phyloP scores from a whole-genome alignment of 1,140 invertebrate genomes.

The Lepidurus arcticus region DNA sequence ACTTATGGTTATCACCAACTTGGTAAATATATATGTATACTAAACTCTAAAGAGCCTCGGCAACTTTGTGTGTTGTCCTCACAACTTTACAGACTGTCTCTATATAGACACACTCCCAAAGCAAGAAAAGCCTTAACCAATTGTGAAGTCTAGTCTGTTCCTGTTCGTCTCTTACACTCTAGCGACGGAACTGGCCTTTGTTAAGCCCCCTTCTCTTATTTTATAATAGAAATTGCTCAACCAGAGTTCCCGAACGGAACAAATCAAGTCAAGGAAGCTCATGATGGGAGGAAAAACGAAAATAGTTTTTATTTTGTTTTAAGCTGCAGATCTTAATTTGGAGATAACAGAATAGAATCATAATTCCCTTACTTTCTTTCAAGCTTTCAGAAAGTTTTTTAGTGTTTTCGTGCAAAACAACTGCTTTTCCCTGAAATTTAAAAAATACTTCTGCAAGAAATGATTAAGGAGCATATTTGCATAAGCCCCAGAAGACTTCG shows the following conservation, averaged over 20 bases:
- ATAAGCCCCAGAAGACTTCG: too few relatives aligned
- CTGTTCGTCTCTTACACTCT: not conserved
- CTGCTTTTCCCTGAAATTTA: too few relatives aligned
- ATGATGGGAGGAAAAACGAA: not conserved
- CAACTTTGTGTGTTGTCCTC: not conserved
- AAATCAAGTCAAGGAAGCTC: conserved; percentile 8
- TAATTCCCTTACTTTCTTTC: too few relatives aligned
- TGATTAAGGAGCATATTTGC: too few relatives aligned
- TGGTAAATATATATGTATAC: conserved; percentile 48
- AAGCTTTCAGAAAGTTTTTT: too few relatives aligned
- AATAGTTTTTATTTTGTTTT: not conserved
- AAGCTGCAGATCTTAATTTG: too few relatives aligned
- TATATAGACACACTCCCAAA: not conserved
- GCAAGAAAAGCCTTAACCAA: not conserved
- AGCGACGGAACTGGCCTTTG: conserved; percentile 14
- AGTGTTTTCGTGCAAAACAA: too few relatives aligned
- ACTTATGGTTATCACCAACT: conserved; percentile 59
- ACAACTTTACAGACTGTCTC: not conserved
- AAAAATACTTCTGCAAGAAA: too few relatives aligned
- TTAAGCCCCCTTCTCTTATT: not conserved
- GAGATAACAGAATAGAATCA: too few relatives aligned
- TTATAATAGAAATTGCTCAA: not conserved
- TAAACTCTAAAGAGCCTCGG: not conserved
- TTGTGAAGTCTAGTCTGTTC: not conserved
- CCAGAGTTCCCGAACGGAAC: not conserved